Base-by-base conservation (phyloP, 2,113 vertebrate genomes). In the Indicator indicator region DNA sequence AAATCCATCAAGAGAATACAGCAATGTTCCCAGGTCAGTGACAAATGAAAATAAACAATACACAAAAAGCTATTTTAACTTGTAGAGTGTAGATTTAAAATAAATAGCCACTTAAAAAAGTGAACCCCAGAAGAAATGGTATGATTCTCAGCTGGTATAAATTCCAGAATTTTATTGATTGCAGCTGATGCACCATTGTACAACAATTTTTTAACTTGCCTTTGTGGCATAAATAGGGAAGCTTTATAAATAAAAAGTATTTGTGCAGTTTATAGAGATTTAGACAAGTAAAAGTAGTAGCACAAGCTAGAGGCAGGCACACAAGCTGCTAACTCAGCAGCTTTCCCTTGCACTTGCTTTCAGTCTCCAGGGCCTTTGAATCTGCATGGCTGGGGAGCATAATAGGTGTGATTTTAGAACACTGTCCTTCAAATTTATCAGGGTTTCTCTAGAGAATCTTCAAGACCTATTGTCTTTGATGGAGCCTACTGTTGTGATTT, bases 21-120 rank as follows among this genome's bases (percentile, higher is more conserved):
- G 96, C 36, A 98, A 98, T 4, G 96, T 97, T 12, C 99, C 99
- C 69, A 98, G 98, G 99, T 98, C 91, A 96, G 86, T 84, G 46
- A 33, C 9, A 78, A 84, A 88, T 63, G 3, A 38, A 73, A 83
- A 78, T 19, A 33, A 48, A 64, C 4, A 1, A 15, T 42, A 32
- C 30, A 14, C 9, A 21, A 59, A 21, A 77, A 11, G 8, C 10
- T 82, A 28, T 9, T 58, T 27, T 52, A 16, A 65, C 24, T 92
- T 89, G 14, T n/a, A 48, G 65, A 65, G 33, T 33, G 48, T 67
- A 60, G 16, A 2, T 73, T 93, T 96, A 76, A 67, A 91, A 70
- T n/a, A 72, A 87, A 59, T 52, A 55, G 2, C 24, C 26, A 15
- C 40, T 52, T 78, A 68, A 67, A 85, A 91, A 76, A 19, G 19